Conservation (phyloP, 2,888 invertebrate genomes). For the Schizaphis graminum region DNA sequence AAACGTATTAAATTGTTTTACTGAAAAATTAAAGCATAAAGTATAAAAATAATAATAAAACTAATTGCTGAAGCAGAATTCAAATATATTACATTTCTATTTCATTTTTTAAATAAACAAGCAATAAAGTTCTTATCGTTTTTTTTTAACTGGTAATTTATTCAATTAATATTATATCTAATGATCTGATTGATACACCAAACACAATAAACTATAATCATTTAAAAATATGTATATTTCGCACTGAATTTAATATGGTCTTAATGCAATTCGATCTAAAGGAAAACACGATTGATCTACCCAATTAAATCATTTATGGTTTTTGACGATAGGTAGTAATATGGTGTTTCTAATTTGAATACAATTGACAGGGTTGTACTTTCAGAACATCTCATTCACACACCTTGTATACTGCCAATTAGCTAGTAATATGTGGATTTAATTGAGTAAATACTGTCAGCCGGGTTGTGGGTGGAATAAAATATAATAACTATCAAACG, state of each 20-base stretch:
- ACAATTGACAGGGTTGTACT: background rate
- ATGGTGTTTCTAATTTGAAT: background rate
- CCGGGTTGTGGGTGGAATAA: background rate
- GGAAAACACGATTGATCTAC: background rate
- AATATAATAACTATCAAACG: background rate
- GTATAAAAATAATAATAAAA: background rate
- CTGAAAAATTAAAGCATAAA: background rate
- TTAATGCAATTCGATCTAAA: background rate
- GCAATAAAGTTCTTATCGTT: background rate
- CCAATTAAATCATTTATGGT: background rate
- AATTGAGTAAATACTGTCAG: conserved; percentile 4
- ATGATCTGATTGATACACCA: background rate
- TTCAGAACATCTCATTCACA: background rate
- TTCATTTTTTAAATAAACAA: background rate
- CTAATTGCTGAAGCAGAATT: background rate
- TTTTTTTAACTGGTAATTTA: background rate
- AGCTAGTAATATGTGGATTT: background rate
- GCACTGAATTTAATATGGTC: background rate
- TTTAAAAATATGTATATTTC: background rate
- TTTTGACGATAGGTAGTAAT: background rate
- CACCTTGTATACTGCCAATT: background rate
- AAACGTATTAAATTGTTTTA: background rate
- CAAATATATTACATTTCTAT: background rate
- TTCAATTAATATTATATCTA: background rate
- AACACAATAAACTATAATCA: background rate